Conservation (phyloP, 1,140 invertebrate genomes). For the Pissodes strobi region DNA sequence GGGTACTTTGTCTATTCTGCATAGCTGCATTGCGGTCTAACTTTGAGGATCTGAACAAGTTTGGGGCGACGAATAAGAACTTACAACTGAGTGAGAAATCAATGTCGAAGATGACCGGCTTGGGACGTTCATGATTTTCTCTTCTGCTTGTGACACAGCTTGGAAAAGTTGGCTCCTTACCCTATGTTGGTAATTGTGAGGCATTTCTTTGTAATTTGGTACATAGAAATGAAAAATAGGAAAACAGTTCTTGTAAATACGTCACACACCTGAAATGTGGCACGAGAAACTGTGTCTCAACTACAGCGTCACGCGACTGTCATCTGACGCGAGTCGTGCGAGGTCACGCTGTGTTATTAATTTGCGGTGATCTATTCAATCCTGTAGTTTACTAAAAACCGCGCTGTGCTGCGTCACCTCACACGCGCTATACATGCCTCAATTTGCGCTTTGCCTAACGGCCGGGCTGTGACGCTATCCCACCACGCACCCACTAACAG, state of each 20-base stretch:
- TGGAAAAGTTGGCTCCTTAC: slow-evolving; percentile 3
- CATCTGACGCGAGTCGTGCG: not conserved
- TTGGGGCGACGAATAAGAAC: too few species aligned
- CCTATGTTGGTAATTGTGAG: not conserved
- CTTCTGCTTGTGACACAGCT: not conserved
- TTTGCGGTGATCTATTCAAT: too few species aligned
- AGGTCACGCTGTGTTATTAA: too few species aligned
- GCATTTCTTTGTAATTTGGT: not conserved
- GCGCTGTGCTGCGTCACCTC: too few species aligned
- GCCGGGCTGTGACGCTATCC: too few species aligned
- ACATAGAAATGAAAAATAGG: not conserved
- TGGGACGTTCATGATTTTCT: not conserved
- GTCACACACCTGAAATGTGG: too few species aligned
- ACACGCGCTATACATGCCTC: too few species aligned
- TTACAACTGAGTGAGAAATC: not conserved
- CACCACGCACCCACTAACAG: too few species aligned
- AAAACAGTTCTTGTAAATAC: slow-evolving; percentile 23
- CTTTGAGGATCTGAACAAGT: too few species aligned
- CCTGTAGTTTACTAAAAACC: not conserved
- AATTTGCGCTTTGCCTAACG: not conserved
- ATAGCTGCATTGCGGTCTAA: too few species aligned
- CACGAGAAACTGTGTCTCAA: not conserved
- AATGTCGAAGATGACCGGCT: slow-evolving; percentile 1
- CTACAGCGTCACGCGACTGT: not conserved
- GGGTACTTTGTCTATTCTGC: too few species aligned